Percentiles rank a stretch among this genome's conserved stretches.
Evolutionary conservation across 2,888 invertebrate species (phyloP).

Genomic region (Drosophila nigricruria): DNA sequence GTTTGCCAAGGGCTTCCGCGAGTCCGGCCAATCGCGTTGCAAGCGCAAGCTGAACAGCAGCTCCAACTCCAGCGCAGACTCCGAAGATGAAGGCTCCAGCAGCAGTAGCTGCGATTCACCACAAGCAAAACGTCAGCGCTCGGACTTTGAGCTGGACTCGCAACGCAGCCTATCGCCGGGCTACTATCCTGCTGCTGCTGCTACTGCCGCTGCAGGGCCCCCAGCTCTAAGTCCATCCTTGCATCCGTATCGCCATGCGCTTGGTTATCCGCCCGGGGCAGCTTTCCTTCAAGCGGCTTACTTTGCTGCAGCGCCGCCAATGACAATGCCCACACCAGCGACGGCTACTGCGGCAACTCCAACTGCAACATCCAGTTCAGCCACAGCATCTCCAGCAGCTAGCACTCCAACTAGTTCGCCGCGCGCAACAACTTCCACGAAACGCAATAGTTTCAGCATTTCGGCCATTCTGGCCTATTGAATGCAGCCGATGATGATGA

Average conservation of each 20-base stretch:
- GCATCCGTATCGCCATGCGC: slow-evolving; percentile 25
- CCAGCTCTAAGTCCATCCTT: slow-evolving; percentile 1
- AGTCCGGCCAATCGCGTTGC: slow-evolving; percentile 91
- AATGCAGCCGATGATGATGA: neutral
- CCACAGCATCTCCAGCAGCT: slow-evolving; percentile 1
- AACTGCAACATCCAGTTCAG: slow-evolving; percentile 1
- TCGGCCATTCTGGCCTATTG: slow-evolving; percentile 84
- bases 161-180: slow-evolving; percentile 65
- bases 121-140: slow-evolving; percentile 78
- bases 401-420: slow-evolving; percentile 37
- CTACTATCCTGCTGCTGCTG: slow-evolving; percentile 42
- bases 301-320: slow-evolving; percentile 59
- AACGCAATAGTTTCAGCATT: slow-evolving; percentile 84
- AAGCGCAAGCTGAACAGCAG: slow-evolving; percentile 88
- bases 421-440: slow-evolving; percentile 58
- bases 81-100: slow-evolving; percentile 81
- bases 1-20: slow-evolving; percentile 97
- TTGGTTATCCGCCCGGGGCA: slow-evolving; percentile 36
- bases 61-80: slow-evolving; percentile 63
- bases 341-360: neutral
- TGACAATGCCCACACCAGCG: slow-evolving; percentile 33
- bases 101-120: slow-evolving; percentile 76
- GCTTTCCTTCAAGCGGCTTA: slow-evolving; percentile 65
- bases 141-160: slow-evolving; percentile 82
- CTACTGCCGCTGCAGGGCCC: neutral